phyloP scores from a whole-genome alignment of 2,888 invertebrate genomes.

The Panorpa germanica region DNA sequence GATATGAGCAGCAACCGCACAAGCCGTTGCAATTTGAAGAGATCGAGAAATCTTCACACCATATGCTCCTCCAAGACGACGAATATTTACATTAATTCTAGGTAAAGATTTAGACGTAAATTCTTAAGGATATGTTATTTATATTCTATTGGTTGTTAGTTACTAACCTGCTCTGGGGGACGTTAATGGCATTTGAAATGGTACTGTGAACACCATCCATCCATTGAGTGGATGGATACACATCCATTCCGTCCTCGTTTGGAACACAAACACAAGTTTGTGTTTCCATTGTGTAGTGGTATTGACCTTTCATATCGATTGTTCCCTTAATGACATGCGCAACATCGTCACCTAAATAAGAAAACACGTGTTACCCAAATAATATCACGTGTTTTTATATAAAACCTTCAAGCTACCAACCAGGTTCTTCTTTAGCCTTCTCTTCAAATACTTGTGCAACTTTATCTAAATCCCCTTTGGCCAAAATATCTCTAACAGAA shows the following conservation, averaged over 20 bases:
- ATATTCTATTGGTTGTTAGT: constrained; percentile 2
- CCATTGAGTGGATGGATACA: constrained; percentile 42
- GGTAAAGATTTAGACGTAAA: background rate
- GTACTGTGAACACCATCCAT: constrained; percentile 37
- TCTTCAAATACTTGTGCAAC: too few species aligned
- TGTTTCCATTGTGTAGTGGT: constrained; percentile 61
- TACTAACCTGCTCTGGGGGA: constrained; percentile 37
- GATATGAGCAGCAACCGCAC: constrained; percentile 43
- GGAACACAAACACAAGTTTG: constrained; percentile 44
- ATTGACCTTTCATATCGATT: constrained; percentile 38
- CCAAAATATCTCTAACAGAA: too few species aligned
- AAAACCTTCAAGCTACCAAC: too few species aligned
- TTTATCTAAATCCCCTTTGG: too few species aligned
- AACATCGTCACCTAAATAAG: constrained; percentile 26
- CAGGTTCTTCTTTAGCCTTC: too few species aligned
- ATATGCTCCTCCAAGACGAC: constrained; percentile 54
- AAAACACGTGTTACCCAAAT: too few species aligned
- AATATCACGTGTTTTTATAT: too few species aligned
- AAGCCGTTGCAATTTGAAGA: constrained; percentile 35
- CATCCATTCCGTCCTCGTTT: constrained; percentile 43
- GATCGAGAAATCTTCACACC: constrained; percentile 54
- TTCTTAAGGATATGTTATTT: constrained; percentile 25
- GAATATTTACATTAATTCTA: constrained; percentile 43
- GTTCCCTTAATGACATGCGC: constrained; percentile 34
- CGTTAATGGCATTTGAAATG: constrained; percentile 29